Conservation (phyloP, 2,797 vertebrate genomes). For the Chelmon rostratus region DNA sequence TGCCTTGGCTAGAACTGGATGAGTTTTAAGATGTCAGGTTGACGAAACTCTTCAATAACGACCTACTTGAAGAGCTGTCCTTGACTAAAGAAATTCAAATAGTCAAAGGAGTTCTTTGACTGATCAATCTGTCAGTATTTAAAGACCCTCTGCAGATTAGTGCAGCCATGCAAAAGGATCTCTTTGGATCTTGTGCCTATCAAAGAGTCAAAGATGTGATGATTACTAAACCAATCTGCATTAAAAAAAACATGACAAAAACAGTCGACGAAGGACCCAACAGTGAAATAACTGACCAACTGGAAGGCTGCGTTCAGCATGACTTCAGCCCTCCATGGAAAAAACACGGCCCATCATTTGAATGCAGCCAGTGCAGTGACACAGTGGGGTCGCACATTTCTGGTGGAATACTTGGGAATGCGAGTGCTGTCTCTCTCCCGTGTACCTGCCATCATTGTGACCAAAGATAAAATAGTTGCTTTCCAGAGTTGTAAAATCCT, state of each 20-base stretch:
- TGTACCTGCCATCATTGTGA: not conserved
- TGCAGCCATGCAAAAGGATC: too few relatives aligned
- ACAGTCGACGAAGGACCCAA: not conserved
- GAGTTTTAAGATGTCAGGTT: not conserved
- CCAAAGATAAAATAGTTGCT: not conserved
- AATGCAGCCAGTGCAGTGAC: not conserved
- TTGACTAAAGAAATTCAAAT: not conserved
- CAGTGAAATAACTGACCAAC: not conserved
- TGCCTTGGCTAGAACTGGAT: not conserved
- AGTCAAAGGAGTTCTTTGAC: not conserved
- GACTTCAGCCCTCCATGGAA: not conserved
- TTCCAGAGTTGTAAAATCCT: not conserved
- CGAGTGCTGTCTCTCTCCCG: not conserved
- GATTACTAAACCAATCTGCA: not conserved
- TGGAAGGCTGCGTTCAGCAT: not conserved
- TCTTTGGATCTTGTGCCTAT: not conserved
- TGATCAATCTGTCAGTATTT: not conserved
- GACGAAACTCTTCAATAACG: not conserved
- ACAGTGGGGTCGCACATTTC: not conserved
- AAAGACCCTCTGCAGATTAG: slow-evolving; percentile 1
- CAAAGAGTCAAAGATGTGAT: not conserved
- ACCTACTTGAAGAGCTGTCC: not conserved
- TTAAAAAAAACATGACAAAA: not conserved
- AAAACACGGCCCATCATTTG: not conserved
- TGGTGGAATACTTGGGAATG: not conserved